These are phyloP conservation scores for Hydrophis major DNA, from an alignment of 2,797 vertebrate genomes.

Conservation along the genomic window DNA sequence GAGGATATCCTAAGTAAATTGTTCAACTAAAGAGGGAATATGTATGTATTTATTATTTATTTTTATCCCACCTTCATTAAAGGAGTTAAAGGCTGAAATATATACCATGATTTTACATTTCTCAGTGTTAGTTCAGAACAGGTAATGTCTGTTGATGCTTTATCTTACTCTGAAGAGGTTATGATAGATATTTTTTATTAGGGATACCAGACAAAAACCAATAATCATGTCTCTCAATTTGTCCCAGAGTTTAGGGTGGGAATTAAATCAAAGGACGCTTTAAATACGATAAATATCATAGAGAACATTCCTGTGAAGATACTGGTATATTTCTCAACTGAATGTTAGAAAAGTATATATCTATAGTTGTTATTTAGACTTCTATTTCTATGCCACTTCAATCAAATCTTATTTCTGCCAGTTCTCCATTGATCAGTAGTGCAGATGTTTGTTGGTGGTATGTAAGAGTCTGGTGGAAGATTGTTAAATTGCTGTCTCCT, in stretches of 20 bases:
- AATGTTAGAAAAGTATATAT: background rate
- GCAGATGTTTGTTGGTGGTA: background rate
- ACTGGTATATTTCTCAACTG: background rate
- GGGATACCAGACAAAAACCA: background rate
- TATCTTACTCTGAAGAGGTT: background rate
- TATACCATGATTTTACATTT: background rate
- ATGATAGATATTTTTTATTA: background rate
- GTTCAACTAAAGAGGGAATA: background rate
- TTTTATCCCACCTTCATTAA: background rate
- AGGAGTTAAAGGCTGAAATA: background rate
- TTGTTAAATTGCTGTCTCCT: background rate
- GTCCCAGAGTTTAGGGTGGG: background rate
- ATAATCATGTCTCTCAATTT: background rate
- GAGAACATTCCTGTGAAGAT: background rate
- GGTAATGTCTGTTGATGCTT: background rate
- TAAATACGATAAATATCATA: background rate
- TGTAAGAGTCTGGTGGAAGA: background rate
- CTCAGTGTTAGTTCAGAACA: background rate
- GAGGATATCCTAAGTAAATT: background rate
- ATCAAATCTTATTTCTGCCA: background rate
- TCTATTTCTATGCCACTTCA: background rate
- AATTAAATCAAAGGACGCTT: background rate
- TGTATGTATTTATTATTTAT: background rate
- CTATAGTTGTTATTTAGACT: background rate
- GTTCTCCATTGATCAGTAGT: background rate